These are phyloP conservation scores for Sebastes vulpes DNA, from an alignment of 2,797 vertebrate species.

Conservation along the genomic window DNA sequence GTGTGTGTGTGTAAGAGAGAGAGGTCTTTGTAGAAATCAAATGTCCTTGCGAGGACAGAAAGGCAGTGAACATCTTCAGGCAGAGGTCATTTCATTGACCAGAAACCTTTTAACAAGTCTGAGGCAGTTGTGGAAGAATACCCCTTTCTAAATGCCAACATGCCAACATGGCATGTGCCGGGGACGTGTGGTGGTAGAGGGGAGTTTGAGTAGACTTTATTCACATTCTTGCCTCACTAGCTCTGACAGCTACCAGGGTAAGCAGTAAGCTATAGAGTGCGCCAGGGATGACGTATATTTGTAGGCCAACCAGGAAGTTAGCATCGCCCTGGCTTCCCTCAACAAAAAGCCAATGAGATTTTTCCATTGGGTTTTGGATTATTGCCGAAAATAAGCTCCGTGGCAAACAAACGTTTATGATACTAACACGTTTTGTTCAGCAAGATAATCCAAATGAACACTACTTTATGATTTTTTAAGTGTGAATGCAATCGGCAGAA, in stretches of 20 bases:
- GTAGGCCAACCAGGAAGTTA: too few species aligned
- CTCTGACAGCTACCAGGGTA: not conserved
- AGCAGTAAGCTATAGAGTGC: not conserved
- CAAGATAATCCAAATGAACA: too few species aligned
- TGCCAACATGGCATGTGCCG: not conserved
- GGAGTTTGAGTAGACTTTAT: not conserved
- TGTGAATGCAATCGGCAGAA: too few species aligned
- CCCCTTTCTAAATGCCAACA: not conserved
- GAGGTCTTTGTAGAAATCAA: constrained; percentile 42
- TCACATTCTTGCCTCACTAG: not conserved
- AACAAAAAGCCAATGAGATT: too few species aligned
- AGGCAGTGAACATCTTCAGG: constrained; percentile 19
- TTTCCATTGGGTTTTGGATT: rapidly evolving
- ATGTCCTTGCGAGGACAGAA: constrained; percentile 54
- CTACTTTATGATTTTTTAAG: too few species aligned
- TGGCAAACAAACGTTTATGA: too few species aligned
- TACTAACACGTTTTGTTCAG: too few species aligned
- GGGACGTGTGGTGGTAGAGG: not conserved
- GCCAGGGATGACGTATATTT: too few species aligned
- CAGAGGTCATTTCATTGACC: constrained; percentile 50
- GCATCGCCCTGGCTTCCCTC: too few species aligned
- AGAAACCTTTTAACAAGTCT: not conserved
- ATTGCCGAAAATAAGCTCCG: rapidly evolving
- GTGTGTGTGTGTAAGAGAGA: constrained; percentile 24
- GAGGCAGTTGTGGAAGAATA: not conserved